Conservation (phyloP, 2,113 vertebrate genomes). For the Pterocles orientalis region DNA sequence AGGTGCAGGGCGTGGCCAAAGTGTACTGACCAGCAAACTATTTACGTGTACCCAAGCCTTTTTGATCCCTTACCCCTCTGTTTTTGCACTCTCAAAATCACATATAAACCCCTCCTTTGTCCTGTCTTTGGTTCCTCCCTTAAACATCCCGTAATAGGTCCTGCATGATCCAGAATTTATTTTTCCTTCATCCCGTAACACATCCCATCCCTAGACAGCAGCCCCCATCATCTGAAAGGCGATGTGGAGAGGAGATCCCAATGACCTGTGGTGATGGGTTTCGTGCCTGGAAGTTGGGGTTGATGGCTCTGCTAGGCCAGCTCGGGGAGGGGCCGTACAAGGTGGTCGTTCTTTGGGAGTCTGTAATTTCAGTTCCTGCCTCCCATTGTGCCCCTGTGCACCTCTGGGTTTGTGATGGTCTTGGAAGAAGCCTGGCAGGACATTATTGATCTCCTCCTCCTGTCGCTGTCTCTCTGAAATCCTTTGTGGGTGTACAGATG, state of each 20-base stretch:
- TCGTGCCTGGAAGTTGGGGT: not conserved
- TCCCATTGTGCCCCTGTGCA: not conserved
- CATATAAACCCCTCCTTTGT: not conserved
- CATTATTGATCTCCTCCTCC: accelerated
- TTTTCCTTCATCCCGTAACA: not conserved
- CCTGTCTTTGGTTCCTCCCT: not conserved
- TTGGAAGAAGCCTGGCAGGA: not conserved
- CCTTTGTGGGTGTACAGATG: not conserved
- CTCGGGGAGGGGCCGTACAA: not conserved
- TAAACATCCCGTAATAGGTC: not conserved
- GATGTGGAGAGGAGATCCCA: not conserved
- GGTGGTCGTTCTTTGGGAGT: not conserved
- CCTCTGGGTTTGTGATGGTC: not conserved
- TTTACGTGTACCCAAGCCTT: not conserved
- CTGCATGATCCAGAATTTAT: not conserved
- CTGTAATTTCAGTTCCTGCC: not conserved
- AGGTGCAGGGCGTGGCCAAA: not conserved
- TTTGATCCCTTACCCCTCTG: not conserved
- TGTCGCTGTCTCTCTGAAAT: not conserved
- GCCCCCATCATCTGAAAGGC: accelerated
- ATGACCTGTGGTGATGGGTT: not conserved
- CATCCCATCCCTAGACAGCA: accelerated
- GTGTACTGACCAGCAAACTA: not conserved
- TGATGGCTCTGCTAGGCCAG: not conserved
- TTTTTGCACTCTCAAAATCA: not conserved